Percentiles rank a stretch among this genome's conserved stretches.
Evolutionary conservation across 2,113 vertebrate genomes (phyloP).

Genomic region (Tachuris rubrigastra): DNA sequence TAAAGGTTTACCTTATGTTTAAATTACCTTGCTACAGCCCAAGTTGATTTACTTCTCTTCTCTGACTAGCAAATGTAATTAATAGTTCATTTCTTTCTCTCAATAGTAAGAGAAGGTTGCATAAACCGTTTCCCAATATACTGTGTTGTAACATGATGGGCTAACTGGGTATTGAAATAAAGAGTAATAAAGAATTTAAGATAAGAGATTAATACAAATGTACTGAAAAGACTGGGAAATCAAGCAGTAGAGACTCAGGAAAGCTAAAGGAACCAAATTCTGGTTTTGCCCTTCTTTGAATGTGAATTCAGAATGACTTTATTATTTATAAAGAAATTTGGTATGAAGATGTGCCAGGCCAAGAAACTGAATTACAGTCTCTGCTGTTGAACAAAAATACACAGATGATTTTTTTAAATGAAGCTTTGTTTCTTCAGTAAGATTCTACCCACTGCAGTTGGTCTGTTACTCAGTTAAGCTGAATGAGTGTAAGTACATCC

Average conservation of each 20-base stretch:
- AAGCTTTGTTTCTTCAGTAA: background rate
- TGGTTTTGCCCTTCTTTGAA: background rate
- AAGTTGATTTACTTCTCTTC: background rate
- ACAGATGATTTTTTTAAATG: background rate
- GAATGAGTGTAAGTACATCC: background rate
- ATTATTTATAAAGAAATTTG: background rate
- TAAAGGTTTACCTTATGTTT: background rate
- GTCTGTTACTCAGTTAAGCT: background rate
- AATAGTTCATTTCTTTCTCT: slow-evolving; percentile 10
- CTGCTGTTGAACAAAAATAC: background rate
- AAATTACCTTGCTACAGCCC: background rate
- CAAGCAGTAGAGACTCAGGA: background rate
- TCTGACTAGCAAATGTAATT: background rate
- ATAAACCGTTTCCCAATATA: background rate
- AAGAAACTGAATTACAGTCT: background rate
- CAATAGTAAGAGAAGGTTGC: background rate
- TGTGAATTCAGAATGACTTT: background rate
- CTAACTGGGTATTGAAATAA: background rate
- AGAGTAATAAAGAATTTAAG: background rate
- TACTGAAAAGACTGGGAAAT: background rate
- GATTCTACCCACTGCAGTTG: background rate
- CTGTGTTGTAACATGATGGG: background rate
- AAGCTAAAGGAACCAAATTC: background rate
- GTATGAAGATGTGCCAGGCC: background rate
- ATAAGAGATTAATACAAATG: background rate